These are phyloP conservation scores for Euphonia xanthogaster DNA, from an alignment of 2,797 vertebrate species.

Conservation along the genomic window DNA sequence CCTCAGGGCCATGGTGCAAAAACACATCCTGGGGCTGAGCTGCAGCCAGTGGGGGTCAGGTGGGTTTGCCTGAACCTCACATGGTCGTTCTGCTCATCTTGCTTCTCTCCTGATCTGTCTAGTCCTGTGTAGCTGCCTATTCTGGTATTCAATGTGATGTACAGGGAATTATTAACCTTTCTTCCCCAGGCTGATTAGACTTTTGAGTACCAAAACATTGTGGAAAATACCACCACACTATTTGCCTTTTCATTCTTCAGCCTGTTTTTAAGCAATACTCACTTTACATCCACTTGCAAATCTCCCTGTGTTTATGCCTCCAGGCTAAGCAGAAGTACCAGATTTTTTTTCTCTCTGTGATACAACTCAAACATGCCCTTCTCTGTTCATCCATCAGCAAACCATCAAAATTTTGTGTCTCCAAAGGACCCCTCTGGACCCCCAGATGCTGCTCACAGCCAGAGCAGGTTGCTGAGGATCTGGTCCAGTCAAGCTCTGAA, in stretches of 20 bases:
- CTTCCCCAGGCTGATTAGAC: not conserved
- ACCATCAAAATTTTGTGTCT: not conserved
- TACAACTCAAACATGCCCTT: rapidly evolving
- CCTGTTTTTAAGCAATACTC: not conserved
- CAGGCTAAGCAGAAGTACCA: not conserved
- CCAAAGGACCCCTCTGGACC: too few relatives aligned
- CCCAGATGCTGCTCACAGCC: not conserved
- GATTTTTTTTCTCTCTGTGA: not conserved
- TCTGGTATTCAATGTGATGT: not conserved
- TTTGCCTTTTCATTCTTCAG: not conserved
- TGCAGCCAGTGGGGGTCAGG: not conserved
- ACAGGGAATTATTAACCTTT: not conserved
- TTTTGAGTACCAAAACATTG: not conserved
- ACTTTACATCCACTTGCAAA: not conserved
- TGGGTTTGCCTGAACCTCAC: not conserved
- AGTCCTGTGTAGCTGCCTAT: not conserved
- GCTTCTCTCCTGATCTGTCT: not conserved
- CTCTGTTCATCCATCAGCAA: not conserved
- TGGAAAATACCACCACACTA: not conserved
- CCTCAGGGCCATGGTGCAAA: rapidly evolving
- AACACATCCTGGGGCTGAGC: not conserved
- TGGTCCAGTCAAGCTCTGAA: not conserved
- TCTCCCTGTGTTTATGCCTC: not conserved
- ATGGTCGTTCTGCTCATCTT: rapidly evolving
- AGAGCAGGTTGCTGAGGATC: not conserved